Evolutionary conservation across 2,888 invertebrate genomes (phyloP).

Genomic region (Alloplasta piceator): DNA sequence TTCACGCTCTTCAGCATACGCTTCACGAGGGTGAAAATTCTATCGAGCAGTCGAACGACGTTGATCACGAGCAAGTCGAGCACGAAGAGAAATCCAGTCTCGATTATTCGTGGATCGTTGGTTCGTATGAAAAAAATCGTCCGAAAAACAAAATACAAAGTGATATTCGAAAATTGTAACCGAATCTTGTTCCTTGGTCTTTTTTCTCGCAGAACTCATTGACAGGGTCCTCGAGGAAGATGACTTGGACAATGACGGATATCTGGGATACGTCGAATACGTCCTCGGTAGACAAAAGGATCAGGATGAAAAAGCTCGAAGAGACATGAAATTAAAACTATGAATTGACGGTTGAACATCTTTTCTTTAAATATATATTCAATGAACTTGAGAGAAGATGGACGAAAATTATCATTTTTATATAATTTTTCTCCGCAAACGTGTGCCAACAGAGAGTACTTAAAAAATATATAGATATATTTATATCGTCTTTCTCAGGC

Average conservation of each 20-base stretch:
- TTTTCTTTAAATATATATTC: constrained; percentile 40
- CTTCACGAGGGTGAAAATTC: constrained; percentile 85
- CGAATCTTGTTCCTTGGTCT: neutral
- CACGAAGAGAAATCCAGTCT: constrained; percentile 66
- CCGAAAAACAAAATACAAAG: neutral
- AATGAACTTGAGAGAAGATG: constrained; percentile 22
- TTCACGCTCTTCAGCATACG: constrained; percentile 92
- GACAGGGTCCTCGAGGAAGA: constrained; percentile 93
- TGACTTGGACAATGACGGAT: constrained; percentile 94
- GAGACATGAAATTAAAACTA: constrained; percentile 68
- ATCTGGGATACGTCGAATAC: constrained; percentile 93
- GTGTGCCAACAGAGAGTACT: constrained; percentile 40
- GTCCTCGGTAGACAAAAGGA: constrained; percentile 83
- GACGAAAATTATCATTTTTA: constrained; percentile 48
- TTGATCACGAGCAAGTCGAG: constrained; percentile 55
- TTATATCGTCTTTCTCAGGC: too few species aligned
- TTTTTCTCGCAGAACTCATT: constrained; percentile 88
- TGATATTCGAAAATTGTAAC: neutral
- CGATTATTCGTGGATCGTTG: constrained; percentile 72
- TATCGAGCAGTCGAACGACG: constrained; percentile 79
- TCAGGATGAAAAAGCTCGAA: constrained; percentile 65
- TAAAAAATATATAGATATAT: too few species aligned
- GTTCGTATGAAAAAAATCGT: constrained; percentile 63
- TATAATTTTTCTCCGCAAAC: constrained; percentile 37
- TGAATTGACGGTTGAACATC: constrained; percentile 54